These are phyloP conservation scores for Mesoligia furuncula DNA, from an alignment of 2,888 invertebrate genomes.

Conservation along the genomic window DNA sequence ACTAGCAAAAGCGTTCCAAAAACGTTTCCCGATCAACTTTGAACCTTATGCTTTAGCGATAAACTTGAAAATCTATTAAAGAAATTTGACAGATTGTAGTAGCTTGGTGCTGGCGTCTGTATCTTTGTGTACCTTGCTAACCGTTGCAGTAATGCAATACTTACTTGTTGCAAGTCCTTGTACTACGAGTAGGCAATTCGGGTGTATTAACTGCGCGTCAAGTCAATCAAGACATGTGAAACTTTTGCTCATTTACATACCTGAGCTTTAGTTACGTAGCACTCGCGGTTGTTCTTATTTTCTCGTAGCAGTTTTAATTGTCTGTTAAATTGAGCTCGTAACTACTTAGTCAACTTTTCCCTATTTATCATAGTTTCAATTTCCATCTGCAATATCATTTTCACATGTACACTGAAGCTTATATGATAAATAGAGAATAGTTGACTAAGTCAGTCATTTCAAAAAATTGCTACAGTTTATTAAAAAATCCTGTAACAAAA, in stretches of 20 bases:
- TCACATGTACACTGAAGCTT: background rate
- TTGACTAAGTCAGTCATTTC: background rate
- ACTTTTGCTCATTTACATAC: slow-evolving; percentile 30
- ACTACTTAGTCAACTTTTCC: background rate
- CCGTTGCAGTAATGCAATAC: background rate
- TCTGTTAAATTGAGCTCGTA: slow-evolving; percentile 13
- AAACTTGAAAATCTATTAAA: no score
- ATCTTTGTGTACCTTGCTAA: background rate
- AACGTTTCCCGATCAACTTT: background rate
- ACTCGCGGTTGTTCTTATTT: slow-evolving; percentile 4
- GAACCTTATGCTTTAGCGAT: no score
- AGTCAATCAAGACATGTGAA: background rate
- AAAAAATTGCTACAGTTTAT: background rate
- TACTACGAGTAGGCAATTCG: background rate
- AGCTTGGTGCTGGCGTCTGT: no score
- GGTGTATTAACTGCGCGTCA: background rate
- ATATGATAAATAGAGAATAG: background rate
- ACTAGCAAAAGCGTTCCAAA: slow-evolving; percentile 10
- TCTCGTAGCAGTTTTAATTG: slow-evolving; percentile 20
- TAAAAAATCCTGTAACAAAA: background rate
- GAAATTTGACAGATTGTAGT: no score
- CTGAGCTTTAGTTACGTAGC: slow-evolving; percentile 15
- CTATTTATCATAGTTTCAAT: background rate
- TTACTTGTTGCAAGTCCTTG: background rate
- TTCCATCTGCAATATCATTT: background rate